Evolutionary conservation across 2,113 vertebrate genomes (phyloP).

Genomic region (Uropsilus gracilis): DNA sequence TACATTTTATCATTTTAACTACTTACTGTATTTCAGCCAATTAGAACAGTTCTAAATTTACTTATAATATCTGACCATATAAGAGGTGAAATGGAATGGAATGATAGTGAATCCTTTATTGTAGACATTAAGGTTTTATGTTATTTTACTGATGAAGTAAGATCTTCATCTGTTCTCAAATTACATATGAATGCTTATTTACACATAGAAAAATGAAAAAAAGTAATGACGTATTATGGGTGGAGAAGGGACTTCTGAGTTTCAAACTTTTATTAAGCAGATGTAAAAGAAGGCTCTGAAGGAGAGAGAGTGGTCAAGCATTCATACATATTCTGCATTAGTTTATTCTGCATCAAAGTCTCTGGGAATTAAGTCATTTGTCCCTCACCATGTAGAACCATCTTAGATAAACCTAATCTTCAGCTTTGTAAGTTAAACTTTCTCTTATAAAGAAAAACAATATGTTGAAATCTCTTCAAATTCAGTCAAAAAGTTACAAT

Average conservation of each 20-base stretch:
- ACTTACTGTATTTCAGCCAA: neutral
- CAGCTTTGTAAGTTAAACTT: neutral
- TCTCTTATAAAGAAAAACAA: neutral
- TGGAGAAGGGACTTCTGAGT: neutral
- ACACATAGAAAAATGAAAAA: neutral
- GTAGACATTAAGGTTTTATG: neutral
- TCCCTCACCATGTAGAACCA: neutral
- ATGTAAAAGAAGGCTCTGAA: neutral
- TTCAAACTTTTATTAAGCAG: neutral
- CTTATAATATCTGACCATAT: neutral
- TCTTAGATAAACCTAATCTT: neutral
- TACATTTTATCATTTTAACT: neutral
- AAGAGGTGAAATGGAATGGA: neutral
- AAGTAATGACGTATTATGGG: neutral
- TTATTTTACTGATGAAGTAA: neutral
- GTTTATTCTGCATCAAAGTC: neutral
- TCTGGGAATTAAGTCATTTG: neutral
- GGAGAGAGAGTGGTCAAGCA: neutral
- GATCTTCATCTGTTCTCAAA: neutral
- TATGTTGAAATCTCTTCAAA: neutral
- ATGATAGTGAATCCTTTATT: neutral
- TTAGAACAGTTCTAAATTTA: neutral
- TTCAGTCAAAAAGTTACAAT: neutral
- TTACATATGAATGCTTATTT: neutral
- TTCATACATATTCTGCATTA: neutral